Evolutionary conservation across 37 sponge, comb jelly and placozoan genomes (phyloP), one percentile per base, ranked within the genome.

Genomic region (Eunapius fragilis): DNA sequence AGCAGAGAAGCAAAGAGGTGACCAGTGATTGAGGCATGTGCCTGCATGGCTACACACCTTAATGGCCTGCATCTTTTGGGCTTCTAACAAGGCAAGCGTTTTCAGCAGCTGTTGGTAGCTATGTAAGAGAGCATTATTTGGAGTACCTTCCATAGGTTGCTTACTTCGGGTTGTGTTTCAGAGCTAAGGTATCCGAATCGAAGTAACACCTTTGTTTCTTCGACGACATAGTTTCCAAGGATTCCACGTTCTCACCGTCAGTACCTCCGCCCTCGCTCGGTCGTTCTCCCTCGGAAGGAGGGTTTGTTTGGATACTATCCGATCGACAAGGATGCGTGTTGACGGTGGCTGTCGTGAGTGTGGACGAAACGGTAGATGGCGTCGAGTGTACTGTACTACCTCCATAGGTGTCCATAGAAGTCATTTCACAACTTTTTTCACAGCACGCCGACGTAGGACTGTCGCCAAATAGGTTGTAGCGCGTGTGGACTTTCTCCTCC

Each of bases 11-110:
- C n/a, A n/a, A n/a, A 24, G 38, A 13, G 22, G 27, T 41, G 24
- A 69, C 30, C 9, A 74, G 79, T 73, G 71, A 11, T 25, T 30
- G 23, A 3, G 25, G 58, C 26, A 23, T 26, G 68, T 37, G 48
- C 4, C 17, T 13, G 49, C 17, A 36, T 12, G 17, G 48, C 24
- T 35, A 48, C 50, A 12, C 32, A 94, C 95, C 89, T 88, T 80
- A 74, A 88, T 87, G 28, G 89, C 92, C 41, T 94, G 89, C 71
- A 89, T 86, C 70, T 87, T 94, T 82, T 94, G 95, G 17, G 95
- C 86, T 78, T 94, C 95, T 25, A 94, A 78, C 23, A 84, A 4
- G 45, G 88, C 93, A 47, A 94, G 80, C 38, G 92, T 83, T 71
- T 79, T 85, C 75, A 94, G 67, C 48, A 91, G 73, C 25, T 75